Base-by-base conservation (phyloP, 2,888 invertebrate species). In the Agriotes lineatus region DNA sequence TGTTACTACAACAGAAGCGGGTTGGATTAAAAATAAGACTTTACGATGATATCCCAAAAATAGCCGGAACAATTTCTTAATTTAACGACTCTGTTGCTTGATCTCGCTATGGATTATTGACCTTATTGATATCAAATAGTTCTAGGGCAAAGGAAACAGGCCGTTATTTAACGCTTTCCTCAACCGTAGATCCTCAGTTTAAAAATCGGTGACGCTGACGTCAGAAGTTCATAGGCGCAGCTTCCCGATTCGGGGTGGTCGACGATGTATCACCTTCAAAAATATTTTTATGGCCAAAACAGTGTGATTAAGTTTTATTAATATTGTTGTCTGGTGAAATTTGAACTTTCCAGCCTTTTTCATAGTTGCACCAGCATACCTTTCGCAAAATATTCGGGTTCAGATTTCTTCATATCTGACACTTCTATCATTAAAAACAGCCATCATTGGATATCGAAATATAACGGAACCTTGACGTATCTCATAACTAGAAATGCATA, bases 91-190 rank as follows among this genome's bases (percentile, higher is more conserved):
- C 7, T 52, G 52, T 52, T 52, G 33, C 52, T 9, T 52, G 16
- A 52, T 33, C 30, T 33, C 18, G 52, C 18, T 52, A 52, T 18
- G 33, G 52, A 52, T 52, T 52, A 52, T 52, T 52, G 52, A 52
- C 52, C 52, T 18, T 22, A 7, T 33, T 52, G 52, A 52, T 52
- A 52, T 14, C 10, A 2, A 16, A 14, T 52, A 52, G 30, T 7
- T 48, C n/a, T 12, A 10, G 16, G 10, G 3, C 0, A 2, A 9
- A 14, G 50, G 52, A n/a, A 52, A 33, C 25, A 33, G 30, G 30
- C 52, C 52, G 16, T 35, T 48, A 33, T 25, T 25, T 25, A 52
- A 52, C 14, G 12, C 7, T 35, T 33, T 35, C 33, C 3, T 52
- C 12, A 5, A 33, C 33, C 52, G 18, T 18, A n/a, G 18, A 18